Evolutionary conservation across 2,888 invertebrate genomes (phyloP).

Genomic region (Taphrorychus bicolor): DNA sequence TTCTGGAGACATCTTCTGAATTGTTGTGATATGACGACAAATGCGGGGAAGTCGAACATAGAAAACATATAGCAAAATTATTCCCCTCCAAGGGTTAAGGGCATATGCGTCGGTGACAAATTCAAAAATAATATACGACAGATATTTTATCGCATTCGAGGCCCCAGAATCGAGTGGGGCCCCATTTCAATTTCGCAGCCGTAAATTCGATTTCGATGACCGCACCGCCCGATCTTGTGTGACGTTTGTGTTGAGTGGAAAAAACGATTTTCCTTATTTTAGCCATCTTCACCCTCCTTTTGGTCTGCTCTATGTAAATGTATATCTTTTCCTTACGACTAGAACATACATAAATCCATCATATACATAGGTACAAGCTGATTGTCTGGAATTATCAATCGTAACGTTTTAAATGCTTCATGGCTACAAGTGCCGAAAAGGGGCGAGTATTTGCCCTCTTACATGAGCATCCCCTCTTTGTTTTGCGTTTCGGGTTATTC

Average conservation of each 20-base stretch:
- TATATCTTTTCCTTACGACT: not conserved
- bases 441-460: constrained; percentile 24
- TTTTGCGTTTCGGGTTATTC: constrained; percentile 15
- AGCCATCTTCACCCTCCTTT: too few relatives aligned
- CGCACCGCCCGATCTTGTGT: constrained; percentile 51
- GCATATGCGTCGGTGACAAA: constrained; percentile 56
- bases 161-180: constrained; percentile 32
- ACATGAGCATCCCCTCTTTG: constrained; percentile 26
- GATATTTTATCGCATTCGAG: constrained; percentile 42
- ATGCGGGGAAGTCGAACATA: too few relatives aligned
- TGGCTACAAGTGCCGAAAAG: constrained; percentile 19
- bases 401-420: constrained; percentile 8
- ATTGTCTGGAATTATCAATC: too few relatives aligned
- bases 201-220: constrained; percentile 60
- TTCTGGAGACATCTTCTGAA: too few relatives aligned
- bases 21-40: too few relatives aligned
- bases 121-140: constrained; percentile 58
- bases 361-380: too few relatives aligned
- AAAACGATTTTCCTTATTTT: constrained; percentile 47
- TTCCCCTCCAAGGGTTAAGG: too few relatives aligned
- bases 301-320: too few relatives aligned
- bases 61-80: too few relatives aligned
- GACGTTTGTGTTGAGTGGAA: constrained; percentile 53
- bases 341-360: too few relatives aligned
- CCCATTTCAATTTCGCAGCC: constrained; percentile 53